Base-by-base conservation (phyloP, 1,140 invertebrate genomes). In the Pachyrhynchus sulphureomaculatus region DNA sequence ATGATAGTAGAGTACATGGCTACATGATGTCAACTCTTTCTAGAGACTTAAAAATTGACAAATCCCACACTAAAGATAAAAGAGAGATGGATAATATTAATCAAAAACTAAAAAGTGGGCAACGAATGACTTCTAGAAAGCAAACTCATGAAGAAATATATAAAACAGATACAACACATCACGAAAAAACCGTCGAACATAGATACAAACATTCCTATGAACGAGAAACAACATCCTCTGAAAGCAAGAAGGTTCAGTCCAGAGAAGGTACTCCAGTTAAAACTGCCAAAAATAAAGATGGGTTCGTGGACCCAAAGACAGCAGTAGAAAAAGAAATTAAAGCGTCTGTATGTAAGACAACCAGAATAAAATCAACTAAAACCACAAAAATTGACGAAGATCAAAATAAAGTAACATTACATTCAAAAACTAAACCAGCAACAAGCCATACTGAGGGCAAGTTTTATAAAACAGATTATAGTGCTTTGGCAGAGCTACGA, bases 11-110 rank as follows among this genome's bases (percentile, higher is more conserved):
- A 33, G 44, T 72, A 2, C 68, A 74, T 61, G 76, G 78, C 2
- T 80, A 79, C 55, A 79, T 80, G 78, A 75, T 77, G 49, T 78
- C 78, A 0, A 80, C 79, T 29, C 39, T 79, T 9, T 79, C 79
- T 2, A 63, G 78, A 64, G 75, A 78, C 69, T 72, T 79, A 67
- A 81, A 80, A 66, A 72, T 79, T 44, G 69, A 72, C 20, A 64
- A 64, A 37, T 21, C 17, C 32, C 45, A 63, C 39, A 51, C 45
- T 13, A 75, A 72, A 57, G 56, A 64, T 42, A 70, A 68, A 60
- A 67, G 65, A 42, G 68, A 73, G 20, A 67, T 63, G 10, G 66
- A 70, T 61, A 70, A 72, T 49, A 36, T 62, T 18, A 73, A 68
- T 53, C 54, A 66, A 53, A 69, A 68, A 58, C 32, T 66, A 9